Conservation (phyloP, 2,888 invertebrate species). For the Bembecia ichneumoniformis region DNA sequence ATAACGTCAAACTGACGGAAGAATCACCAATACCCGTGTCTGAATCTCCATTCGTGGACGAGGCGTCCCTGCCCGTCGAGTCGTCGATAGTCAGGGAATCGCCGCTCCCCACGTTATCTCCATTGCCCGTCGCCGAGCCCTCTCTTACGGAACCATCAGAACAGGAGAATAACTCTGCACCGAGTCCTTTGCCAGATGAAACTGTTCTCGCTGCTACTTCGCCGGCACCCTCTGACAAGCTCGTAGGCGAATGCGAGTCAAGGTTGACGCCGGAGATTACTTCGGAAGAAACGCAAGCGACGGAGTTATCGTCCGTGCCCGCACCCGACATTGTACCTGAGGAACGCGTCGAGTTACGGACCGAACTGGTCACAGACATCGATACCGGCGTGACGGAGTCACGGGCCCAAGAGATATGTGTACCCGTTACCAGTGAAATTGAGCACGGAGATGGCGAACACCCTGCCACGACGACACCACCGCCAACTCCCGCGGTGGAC, state of each 20-base stretch:
- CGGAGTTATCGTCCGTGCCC: slow-evolving; percentile 19
- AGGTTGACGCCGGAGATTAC: background rate
- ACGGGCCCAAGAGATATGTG: slow-evolving; percentile 62
- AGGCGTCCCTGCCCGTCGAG: slow-evolving; percentile 7
- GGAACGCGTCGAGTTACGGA: slow-evolving; percentile 22
- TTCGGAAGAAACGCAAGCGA: background rate
- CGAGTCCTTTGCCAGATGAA: background rate
- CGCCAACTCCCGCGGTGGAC: slow-evolving; percentile 18
- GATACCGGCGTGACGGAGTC: slow-evolving; percentile 55
- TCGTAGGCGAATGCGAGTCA: background rate
- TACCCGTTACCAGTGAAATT: slow-evolving; percentile 54
- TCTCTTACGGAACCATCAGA: slow-evolving; percentile 9
- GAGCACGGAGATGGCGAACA: slow-evolving; percentile 38
- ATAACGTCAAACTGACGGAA: background rate
- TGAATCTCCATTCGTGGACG: slow-evolving; percentile 9
- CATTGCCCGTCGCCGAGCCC: slow-evolving; percentile 3
- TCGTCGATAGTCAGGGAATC: slow-evolving; percentile 6
- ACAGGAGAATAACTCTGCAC: background rate
- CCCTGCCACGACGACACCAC: slow-evolving; percentile 24
- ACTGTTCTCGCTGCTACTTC: background rate
- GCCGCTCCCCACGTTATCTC: slow-evolving; percentile 2
- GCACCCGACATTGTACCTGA: slow-evolving; percentile 53
- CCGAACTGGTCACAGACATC: slow-evolving; percentile 52
- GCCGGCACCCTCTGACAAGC: background rate
- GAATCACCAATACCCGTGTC: background rate